Evolutionary conservation across 1,140 invertebrate genomes (phyloP), one percentile per base, ranked within the genome.

Genomic region (Calliopsis andreniformis): DNA sequence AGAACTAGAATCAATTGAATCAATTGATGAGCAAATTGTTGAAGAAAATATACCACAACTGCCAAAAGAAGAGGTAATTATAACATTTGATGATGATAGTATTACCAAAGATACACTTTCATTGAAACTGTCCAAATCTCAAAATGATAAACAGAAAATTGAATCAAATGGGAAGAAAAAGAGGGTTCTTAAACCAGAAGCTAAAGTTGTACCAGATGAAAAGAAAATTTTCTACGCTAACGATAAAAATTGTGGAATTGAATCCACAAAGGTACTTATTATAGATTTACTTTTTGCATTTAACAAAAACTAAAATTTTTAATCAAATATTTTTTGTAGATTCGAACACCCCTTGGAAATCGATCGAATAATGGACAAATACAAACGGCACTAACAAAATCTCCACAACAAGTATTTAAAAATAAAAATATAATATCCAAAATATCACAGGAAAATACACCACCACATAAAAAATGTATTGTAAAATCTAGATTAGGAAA

Each of bases 321-420:
- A 47, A 59, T 23, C 7, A 49, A 63, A 59, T 42, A 51, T 59
- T 63, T 23, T 68, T 66, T 81, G 73, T 56, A 90, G 87, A 79
- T 76, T 82, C 89, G 90, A 61, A 88, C 87, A 62, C 90, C 90
- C 18, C 76, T 92, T n/a, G 83, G 81, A 51, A 91, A 89, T 71
- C 79, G 90, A 53, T 91, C 89, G 3, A 91, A 90, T 61, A 88
- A 88, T 32, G 64, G 42, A 20, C 67, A 82, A 55, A 43, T 72
- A 7, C 79, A 87, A 35, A 76, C 28, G 18, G 68, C 81, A 3
- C 18, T 51, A 45, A 51, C 53, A 7, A 88, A 84, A 66, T 88
- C 83, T 5, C 81, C 84, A 0, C 85, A 88, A 55, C 85, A 88
- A 7, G 28, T 83, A 3, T 77, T 86, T 8, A 85, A 75, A 20